Conservation (phyloP, 2,113 vertebrate genomes). For the Leucoraja erinaceus region DNA sequence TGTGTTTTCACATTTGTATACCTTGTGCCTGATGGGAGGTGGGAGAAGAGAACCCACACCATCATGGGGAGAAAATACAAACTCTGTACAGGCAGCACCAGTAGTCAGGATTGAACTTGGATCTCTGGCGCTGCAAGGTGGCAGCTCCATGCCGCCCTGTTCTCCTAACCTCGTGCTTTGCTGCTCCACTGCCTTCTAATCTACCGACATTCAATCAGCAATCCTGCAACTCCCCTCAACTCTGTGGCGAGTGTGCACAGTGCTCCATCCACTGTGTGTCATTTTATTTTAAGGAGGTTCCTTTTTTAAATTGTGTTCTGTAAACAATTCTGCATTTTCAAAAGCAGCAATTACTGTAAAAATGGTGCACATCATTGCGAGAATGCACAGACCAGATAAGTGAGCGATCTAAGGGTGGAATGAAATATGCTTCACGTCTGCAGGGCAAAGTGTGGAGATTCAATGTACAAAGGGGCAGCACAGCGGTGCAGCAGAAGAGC, state of each 20-base stretch:
- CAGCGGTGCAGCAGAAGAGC: too few relatives aligned
- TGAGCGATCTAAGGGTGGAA: not conserved
- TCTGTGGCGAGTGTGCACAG: not conserved
- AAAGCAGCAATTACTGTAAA: not conserved
- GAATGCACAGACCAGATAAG: too few relatives aligned
- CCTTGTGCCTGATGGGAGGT: too few relatives aligned
- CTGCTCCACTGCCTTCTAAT: not conserved
- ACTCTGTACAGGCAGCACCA: too few relatives aligned
- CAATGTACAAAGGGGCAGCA: not conserved
- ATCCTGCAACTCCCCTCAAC: not conserved
- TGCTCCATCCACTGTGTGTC: conserved; percentile 33
- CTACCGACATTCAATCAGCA: too few relatives aligned
- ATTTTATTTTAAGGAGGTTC: not conserved
- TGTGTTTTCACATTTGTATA: too few relatives aligned
- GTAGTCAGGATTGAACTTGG: too few relatives aligned
- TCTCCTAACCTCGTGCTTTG: not conserved
- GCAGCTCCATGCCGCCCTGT: not conserved
- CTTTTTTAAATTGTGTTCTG: not conserved
- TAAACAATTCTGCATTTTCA: not conserved
- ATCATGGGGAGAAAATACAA: too few relatives aligned
- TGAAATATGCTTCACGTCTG: not conserved
- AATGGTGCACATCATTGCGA: not conserved
- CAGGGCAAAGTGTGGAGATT: not conserved
- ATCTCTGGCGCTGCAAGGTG: too few relatives aligned
- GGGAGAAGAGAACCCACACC: too few relatives aligned